phyloP scores from a whole-genome alignment of 2,888 invertebrate species.

The Diadegma fenestrale region DNA sequence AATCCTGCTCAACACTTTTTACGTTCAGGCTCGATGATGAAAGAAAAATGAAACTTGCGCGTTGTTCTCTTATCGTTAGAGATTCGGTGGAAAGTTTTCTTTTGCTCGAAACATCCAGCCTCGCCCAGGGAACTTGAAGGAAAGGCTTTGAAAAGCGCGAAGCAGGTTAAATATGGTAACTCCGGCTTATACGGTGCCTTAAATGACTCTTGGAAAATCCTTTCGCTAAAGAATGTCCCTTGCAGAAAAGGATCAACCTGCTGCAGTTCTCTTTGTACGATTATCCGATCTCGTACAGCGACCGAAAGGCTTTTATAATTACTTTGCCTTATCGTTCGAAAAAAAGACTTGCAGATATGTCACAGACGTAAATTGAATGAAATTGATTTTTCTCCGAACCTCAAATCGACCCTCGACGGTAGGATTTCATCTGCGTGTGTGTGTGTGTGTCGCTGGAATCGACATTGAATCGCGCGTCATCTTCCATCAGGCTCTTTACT shows the following conservation, averaged over 20 bases:
- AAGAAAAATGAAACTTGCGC: too few species aligned
- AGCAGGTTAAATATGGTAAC: neutral
- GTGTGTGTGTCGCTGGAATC: neutral
- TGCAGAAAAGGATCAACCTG: neutral
- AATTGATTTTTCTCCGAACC: neutral
- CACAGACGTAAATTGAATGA: neutral
- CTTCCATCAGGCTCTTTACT: neutral
- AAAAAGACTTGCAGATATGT: neutral
- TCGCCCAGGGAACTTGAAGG: too few species aligned
- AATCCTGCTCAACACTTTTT: too few species aligned
- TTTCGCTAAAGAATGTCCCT: neutral
- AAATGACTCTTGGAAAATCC: neutral
- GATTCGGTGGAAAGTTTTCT: too few species aligned
- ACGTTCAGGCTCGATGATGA: too few species aligned
- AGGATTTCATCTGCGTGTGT: neutral
- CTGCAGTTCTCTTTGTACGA: slow-evolving; percentile 6
- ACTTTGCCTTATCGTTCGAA: neutral
- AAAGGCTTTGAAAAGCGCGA: neutral
- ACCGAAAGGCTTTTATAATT: neutral
- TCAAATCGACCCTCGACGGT: neutral
- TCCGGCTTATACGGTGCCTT: neutral
- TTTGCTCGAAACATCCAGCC: too few species aligned
- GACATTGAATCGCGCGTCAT: neutral
- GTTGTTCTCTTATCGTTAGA: too few species aligned
- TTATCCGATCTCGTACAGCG: neutral